A percentile compares a stretch with the other conserved stretches of the same genome.
Conservation (phyloP, 2,888 invertebrate species). For the Nomada goodeniana region DNA sequence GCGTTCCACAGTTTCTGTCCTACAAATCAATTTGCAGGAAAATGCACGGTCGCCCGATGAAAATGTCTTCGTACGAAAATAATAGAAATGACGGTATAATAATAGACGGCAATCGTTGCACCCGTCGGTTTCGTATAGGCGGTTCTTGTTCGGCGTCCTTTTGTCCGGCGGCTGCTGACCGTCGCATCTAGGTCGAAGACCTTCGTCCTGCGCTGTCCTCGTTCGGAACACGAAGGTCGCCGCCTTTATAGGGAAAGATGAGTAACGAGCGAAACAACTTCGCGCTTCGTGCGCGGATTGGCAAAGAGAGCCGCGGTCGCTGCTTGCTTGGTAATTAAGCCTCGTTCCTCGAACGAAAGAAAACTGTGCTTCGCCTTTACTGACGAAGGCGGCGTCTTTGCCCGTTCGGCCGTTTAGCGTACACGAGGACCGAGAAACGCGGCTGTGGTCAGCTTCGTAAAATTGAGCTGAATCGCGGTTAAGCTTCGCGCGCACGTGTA, state of each 20-base stretch:
- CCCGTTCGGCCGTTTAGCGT: neutral
- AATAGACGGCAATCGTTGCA: slow-evolving; percentile 20
- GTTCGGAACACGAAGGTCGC: slow-evolving; percentile 74
- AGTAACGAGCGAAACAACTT: slow-evolving; percentile 63
- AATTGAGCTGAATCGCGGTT: neutral
- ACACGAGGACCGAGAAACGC: neutral
- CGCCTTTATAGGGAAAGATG: slow-evolving; percentile 75
- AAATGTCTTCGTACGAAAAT: neutral
- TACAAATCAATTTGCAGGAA: too few species aligned
- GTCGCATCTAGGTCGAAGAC: slow-evolving; percentile 74
- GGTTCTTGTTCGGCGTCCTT: slow-evolving; percentile 23
- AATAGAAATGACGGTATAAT: too few species aligned
- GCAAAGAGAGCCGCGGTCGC: slow-evolving; percentile 25
- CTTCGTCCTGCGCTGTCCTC: slow-evolving; percentile 74
- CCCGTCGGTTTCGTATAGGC: slow-evolving; percentile 14
- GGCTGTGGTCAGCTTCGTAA: neutral
- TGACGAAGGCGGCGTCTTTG: neutral
- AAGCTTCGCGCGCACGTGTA: too few species aligned
- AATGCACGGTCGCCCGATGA: neutral
- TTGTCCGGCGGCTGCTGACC: slow-evolving; percentile 8
- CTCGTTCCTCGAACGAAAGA: neutral
- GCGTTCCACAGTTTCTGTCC: too few species aligned
- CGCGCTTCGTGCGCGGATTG: slow-evolving; percentile 43
- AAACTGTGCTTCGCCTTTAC: slow-evolving; percentile 15
- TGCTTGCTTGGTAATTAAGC: slow-evolving; percentile 37